Evolutionary conservation across 1,140 invertebrate species (phyloP).

Genomic region (Chrysoperla carnea): DNA sequence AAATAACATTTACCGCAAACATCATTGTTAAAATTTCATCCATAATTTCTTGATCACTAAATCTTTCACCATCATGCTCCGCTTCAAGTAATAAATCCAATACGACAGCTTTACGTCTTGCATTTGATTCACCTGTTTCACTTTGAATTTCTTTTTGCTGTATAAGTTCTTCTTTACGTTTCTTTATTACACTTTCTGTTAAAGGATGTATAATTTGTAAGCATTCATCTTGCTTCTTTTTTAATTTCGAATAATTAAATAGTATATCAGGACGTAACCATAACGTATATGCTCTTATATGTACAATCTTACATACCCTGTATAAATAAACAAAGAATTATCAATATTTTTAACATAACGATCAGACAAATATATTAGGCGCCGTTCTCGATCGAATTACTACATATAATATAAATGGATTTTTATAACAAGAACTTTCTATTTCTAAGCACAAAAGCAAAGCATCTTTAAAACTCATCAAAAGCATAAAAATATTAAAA

Average conservation of each 20-base stretch:
- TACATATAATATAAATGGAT: too few species aligned
- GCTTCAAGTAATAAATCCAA: conserved; percentile 40
- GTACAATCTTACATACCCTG: conserved; percentile 6
- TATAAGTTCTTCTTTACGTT: conserved; percentile 3
- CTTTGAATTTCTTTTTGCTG: not conserved
- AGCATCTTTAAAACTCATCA: too few species aligned
- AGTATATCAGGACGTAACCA: conserved; percentile 9
- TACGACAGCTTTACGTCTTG: conserved; percentile 18
- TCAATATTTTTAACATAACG: too few species aligned
- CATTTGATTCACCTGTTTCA: not conserved
- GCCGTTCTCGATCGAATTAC: too few species aligned
- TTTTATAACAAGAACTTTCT: too few species aligned
- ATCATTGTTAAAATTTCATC: conserved; percentile 40
- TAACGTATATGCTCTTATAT: conserved; percentile 8
- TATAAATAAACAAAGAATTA: not conserved
- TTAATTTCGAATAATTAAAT: conserved; percentile 9
- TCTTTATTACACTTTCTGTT: conserved; percentile 8
- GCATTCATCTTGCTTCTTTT: conserved; percentile 43
- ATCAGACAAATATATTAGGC: too few species aligned
- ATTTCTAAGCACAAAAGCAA: too few species aligned
- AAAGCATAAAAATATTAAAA: too few species aligned
- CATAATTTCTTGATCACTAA: conserved; percentile 35
- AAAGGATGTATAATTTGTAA: conserved; percentile 27
- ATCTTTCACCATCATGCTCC: conserved; percentile 16
- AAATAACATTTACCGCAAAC: conserved; percentile 30